Conservation (phyloP, 2,888 invertebrate genomes). For the Drosophila mayaguana region DNA sequence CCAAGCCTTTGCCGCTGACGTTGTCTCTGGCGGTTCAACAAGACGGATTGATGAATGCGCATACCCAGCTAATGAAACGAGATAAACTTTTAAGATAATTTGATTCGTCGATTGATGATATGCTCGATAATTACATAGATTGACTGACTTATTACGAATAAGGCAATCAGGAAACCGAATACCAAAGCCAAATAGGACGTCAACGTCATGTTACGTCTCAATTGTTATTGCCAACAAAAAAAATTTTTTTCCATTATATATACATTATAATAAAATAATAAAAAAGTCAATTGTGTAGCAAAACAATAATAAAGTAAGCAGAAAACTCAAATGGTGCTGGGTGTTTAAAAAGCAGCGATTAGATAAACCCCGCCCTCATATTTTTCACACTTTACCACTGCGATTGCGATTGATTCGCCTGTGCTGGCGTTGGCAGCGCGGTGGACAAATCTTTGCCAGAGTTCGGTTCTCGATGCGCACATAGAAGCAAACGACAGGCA, state of each 20-base stretch:
- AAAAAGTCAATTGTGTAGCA: slow-evolving; percentile 11
- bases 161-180: slow-evolving; percentile 56
- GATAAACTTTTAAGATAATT: slow-evolving; percentile 25
- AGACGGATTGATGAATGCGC: slow-evolving; percentile 53
- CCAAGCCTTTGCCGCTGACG: slow-evolving; percentile 45
- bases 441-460: slow-evolving; percentile 66
- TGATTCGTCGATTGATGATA: not conserved
- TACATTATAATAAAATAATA: not conserved
- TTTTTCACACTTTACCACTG: slow-evolving; percentile 72
- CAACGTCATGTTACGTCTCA: slow-evolving; percentile 58
- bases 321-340: slow-evolving; percentile 17
- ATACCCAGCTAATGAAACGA: slow-evolving; percentile 59
- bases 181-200: slow-evolving; percentile 48
- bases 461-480: slow-evolving; percentile 67
- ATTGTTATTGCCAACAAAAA: slow-evolving; percentile 13
- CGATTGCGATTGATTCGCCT: slow-evolving; percentile 29
- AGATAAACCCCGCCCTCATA: slow-evolving; percentile 49
- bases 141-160: slow-evolving; percentile 51
- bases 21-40: slow-evolving; percentile 41
- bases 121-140: slow-evolving; percentile 56
- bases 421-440: slow-evolving; percentile 32
- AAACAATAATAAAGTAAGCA: slow-evolving; percentile 9
- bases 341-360: slow-evolving; percentile 49
- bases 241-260: not conserved
- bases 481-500: slow-evolving; percentile 72